phyloP scores from a whole-genome alignment of 92 coral and sea anemone genomes.

The Metridium senile region DNA sequence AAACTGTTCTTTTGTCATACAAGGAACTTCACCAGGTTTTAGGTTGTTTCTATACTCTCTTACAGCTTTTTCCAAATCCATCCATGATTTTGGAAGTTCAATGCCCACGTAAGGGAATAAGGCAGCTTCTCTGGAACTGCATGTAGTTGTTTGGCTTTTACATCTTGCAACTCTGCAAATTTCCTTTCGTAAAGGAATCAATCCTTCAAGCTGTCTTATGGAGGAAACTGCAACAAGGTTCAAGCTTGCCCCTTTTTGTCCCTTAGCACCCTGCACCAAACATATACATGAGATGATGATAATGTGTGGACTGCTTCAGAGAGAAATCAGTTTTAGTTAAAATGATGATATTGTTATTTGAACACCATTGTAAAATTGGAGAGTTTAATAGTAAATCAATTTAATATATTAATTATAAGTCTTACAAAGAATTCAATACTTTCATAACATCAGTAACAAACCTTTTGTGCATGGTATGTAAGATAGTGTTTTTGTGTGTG shows the following conservation, averaged over 20 bases:
- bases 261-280: too few relatives aligned
- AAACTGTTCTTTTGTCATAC: conserved; percentile 67
- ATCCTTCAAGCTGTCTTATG: conserved; percentile 64
- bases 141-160: background rate
- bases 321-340: too few relatives aligned
- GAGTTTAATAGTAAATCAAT: too few relatives aligned
- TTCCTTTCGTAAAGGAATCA: conserved; percentile 57
- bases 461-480: too few relatives aligned
- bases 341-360: too few relatives aligned
- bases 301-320: too few relatives aligned
- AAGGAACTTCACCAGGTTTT: conserved; percentile 53
- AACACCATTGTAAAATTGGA: too few relatives aligned
- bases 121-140: conserved; percentile 31
- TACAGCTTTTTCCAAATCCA: conserved; percentile 60
- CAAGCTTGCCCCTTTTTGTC: conserved; percentile 22
- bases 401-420: too few relatives aligned
- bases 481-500: too few relatives aligned
- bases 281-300: too few relatives aligned
- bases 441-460: too few relatives aligned
- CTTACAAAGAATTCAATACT: too few relatives aligned
- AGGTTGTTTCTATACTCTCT: conserved; percentile 36
- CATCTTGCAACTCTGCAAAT: conserved; percentile 60
- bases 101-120: conserved; percentile 80
- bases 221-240: conserved; percentile 83
- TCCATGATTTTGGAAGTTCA: conserved; percentile 81